These are phyloP conservation scores for Poecilobothrus nobilitatus DNA, from an alignment of 2,888 invertebrate genomes.

Conservation along the genomic window DNA sequence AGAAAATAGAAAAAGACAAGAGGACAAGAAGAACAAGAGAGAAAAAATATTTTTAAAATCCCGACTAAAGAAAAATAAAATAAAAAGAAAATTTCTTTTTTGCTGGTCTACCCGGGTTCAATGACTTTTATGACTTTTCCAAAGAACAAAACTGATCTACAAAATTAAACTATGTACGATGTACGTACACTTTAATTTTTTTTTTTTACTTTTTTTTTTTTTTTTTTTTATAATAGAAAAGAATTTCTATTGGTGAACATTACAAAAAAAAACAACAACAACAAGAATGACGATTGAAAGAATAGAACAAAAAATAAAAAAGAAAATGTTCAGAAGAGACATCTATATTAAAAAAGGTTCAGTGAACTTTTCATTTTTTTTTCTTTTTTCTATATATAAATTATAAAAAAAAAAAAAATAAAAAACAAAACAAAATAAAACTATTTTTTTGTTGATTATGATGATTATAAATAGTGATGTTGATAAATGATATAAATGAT, in stretches of 20 bases:
- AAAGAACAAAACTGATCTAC: background rate
- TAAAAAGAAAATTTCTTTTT: background rate
- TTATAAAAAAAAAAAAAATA: too few species aligned
- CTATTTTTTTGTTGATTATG: too few species aligned
- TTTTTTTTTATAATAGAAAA: background rate
- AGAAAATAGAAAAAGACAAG: too few species aligned
- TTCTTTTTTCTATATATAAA: too few species aligned
- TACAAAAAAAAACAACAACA: background rate
- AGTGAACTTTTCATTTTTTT: background rate
- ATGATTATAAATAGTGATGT: too few species aligned
- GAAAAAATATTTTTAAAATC: background rate
- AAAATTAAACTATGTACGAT: background rate
- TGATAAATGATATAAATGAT: too few species aligned
- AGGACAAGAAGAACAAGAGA: too few species aligned
- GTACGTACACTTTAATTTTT: background rate
- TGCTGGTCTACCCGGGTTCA: constrained; percentile 1
- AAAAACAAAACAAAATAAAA: too few species aligned
- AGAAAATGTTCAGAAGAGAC: background rate
- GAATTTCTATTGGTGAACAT: background rate
- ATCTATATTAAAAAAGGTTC: background rate
- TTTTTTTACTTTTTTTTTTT: too few species aligned
- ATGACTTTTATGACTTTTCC: background rate
- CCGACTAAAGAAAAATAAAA: background rate
- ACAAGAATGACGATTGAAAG: too few species aligned
- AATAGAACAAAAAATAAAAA: background rate